A percentile compares a stretch with the other conserved stretches of the same genome.
phyloP scores from a whole-genome alignment of 1,140 invertebrate species.

The Euura saliciscinereae region DNA sequence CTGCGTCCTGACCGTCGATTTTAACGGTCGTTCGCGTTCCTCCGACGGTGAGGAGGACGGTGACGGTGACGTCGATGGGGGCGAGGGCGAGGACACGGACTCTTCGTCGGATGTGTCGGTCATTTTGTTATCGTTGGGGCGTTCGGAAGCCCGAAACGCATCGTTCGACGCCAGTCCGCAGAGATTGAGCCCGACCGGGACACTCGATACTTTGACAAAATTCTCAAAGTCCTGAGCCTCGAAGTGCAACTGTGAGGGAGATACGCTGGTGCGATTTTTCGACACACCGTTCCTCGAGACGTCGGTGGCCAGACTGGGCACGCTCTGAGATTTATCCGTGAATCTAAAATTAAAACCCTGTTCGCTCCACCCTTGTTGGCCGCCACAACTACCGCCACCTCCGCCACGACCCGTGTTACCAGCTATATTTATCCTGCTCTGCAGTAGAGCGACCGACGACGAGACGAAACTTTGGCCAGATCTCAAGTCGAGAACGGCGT shows the following conservation, averaged over 20 bases:
- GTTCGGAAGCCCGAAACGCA: neutral
- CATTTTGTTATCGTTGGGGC: slow-evolving; percentile 9
- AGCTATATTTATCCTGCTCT: slow-evolving; percentile 53
- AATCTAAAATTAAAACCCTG: slow-evolving; percentile 59
- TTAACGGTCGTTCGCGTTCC: slow-evolving; percentile 11
- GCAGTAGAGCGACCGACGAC: slow-evolving; percentile 39
- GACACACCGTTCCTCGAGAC: slow-evolving; percentile 39
- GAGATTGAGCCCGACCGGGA: slow-evolving; percentile 63
- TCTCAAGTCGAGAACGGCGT: slow-evolving; percentile 50
- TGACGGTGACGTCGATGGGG: slow-evolving; percentile 13
- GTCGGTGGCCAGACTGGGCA: slow-evolving; percentile 55
- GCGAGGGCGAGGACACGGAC: slow-evolving; percentile 13
- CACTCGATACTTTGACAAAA: slow-evolving; percentile 56
- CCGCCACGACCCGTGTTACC: slow-evolving; percentile 36
- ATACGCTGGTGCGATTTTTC: slow-evolving; percentile 15
- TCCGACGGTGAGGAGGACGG: slow-evolving; percentile 26
- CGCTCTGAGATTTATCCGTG: slow-evolving; percentile 57
- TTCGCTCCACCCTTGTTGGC: slow-evolving; percentile 49
- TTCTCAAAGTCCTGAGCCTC: slow-evolving; percentile 39
- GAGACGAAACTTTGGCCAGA: slow-evolving; percentile 40
- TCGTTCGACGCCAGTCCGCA: slow-evolving; percentile 39
- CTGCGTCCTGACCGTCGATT: slow-evolving; percentile 53
- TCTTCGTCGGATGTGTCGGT: slow-evolving; percentile 18
- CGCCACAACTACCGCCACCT: slow-evolving; percentile 21
- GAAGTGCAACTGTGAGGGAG: slow-evolving; percentile 23